These are phyloP conservation scores for Thryonomys swinderianus DNA, from an alignment of 2,113 vertebrate genomes.

Conservation along the genomic window DNA sequence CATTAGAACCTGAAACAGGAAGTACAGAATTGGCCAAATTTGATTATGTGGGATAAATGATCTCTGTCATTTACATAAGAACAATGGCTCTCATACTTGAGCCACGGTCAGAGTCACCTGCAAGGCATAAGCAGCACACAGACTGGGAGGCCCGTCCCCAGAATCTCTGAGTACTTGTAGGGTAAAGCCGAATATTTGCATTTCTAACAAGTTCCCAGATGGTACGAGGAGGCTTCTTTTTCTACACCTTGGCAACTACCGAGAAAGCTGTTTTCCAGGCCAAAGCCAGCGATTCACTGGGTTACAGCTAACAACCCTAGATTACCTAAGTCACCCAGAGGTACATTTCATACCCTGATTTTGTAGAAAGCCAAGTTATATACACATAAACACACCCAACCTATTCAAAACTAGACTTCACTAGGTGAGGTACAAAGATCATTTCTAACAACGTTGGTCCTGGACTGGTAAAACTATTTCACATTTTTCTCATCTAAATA, in stretches of 20 bases:
- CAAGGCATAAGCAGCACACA: neutral
- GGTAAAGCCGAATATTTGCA: neutral
- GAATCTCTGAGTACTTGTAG: neutral
- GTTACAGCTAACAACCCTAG: neutral
- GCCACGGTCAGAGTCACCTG: neutral
- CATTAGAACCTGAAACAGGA: neutral
- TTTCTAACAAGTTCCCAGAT: neutral
- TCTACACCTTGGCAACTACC: neutral
- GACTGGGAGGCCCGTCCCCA: no score
- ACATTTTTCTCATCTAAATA: slow-evolving; percentile 17
- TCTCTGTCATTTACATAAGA: neutral
- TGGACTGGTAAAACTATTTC: neutral
- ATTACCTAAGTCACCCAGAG: neutral
- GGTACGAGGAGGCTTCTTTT: neutral
- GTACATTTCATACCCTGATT: neutral
- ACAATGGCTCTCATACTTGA: neutral
- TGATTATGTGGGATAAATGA: neutral
- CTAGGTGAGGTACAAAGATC: neutral
- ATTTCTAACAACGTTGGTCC: neutral
- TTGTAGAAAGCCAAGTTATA: slow-evolving; percentile 41
- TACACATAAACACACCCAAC: neutral
- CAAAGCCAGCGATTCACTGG: neutral
- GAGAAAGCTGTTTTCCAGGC: neutral
- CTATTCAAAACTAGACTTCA: neutral
- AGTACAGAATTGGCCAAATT: neutral